phyloP scores from a whole-genome alignment of 2,797 vertebrate species.

The Falco novaeseelandiae region DNA sequence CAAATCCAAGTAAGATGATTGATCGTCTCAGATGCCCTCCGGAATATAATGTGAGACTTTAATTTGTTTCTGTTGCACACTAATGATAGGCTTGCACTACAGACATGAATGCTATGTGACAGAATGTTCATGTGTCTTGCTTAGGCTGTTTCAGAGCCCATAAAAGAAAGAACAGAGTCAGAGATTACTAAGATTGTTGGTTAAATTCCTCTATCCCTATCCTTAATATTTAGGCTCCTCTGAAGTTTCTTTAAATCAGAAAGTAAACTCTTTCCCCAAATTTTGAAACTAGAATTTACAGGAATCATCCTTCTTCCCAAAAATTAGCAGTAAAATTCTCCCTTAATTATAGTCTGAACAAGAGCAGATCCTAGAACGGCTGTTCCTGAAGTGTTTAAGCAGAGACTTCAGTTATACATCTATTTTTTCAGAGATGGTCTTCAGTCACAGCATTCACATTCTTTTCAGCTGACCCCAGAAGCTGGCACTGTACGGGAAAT shows the following conservation, averaged over 20 bases:
- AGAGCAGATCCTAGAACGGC: background rate
- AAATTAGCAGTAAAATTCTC: background rate
- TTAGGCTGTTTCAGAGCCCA: background rate
- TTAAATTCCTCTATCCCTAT: background rate
- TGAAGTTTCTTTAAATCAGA: background rate
- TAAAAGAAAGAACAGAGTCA: background rate
- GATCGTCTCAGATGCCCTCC: background rate
- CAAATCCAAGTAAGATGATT: background rate
- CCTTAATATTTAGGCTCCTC: background rate
- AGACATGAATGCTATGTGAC: background rate
- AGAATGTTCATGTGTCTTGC: background rate
- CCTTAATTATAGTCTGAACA: background rate
- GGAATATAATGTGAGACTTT: background rate
- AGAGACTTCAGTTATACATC: background rate
- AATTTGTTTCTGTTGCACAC: background rate
- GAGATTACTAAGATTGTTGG: background rate
- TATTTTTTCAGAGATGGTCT: background rate
- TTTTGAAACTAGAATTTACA: background rate
- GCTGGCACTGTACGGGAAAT: background rate
- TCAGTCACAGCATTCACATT: background rate
- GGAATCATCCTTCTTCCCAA: background rate
- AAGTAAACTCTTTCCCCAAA: background rate
- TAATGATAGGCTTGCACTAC: background rate
- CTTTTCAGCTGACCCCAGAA: background rate
- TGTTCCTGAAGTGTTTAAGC: background rate